Base-by-base conservation (phyloP, 2,797 vertebrate species). In the Halcyon smyrnensis region DNA sequence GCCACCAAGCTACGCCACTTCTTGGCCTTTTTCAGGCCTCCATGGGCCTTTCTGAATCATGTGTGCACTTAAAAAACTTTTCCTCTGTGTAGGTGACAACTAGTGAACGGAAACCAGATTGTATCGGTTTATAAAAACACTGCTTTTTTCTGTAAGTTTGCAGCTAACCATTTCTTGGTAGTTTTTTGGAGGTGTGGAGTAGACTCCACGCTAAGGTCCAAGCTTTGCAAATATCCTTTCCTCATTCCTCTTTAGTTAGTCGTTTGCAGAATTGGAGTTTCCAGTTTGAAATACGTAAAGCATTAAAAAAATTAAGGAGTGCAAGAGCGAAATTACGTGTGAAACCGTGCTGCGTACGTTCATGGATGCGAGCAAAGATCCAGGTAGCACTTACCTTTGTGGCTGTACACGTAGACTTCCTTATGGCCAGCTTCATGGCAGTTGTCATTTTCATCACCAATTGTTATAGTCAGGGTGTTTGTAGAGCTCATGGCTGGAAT, bases 371-470 rank as follows among this genome's bases (percentile, higher is more conserved):
- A 30, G 46, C 17, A 1, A 23, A 36, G 5, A 57, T 28, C 13
- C 81, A 87, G 15, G 34, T 4, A 27, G n/a, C 45, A 69, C 98
- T 98, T 94, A 99, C 99, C 98, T 98, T 97, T 94, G 92, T 98
- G 97, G 69, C 95, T 98, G 90, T 98, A 98, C 90, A 99, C 98
- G 90, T 98, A 99, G 63, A 99, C 95, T 3, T 97, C 98, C 93
- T 99, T 98, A 71, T 98, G 98, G 69, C 98, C 99, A 4, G 98
- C 90, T 70, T 97, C 43, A 20, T 99, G 99, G 39, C 98, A 97
- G 15, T 98, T 99, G 97, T 99, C 98, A 2, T 99, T 99, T 88
- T 98, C 98, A 91, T 99, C 98, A 12, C 99, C 99, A 7, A 99
- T 98, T 79, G 98, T 99, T 84, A 98, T 97, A 2, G 98, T 98